Evolutionary conservation across 2,888 invertebrate species (phyloP).

Genomic region (Aspidiotus rigidus): DNA sequence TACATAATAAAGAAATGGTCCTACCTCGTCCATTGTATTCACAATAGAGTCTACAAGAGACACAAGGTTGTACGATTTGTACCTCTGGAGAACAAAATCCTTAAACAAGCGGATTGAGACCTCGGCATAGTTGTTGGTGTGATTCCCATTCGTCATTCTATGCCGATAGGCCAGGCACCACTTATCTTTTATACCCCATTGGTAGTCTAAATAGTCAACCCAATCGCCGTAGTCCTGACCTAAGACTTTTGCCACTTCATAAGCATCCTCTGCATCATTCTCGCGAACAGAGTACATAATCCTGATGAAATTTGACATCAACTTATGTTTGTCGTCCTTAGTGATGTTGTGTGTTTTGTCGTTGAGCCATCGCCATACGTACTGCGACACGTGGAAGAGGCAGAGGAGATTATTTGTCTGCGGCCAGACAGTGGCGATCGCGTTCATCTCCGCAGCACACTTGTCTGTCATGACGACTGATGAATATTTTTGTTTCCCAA

Average conservation of each 20-base stretch:
- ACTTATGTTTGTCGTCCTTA: not conserved
- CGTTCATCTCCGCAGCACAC: constrained; percentile 4
- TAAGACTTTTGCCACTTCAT: not conserved
- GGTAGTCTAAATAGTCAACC: constrained; percentile 1
- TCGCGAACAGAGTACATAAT: not conserved
- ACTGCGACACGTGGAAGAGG: not conserved
- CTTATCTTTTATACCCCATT: not conserved
- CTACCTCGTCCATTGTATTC: not conserved
- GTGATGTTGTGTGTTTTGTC: not conserved
- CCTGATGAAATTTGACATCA: not conserved
- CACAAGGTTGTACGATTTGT: not conserved
- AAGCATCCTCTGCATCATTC: constrained; percentile 3
- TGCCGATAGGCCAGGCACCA: constrained; percentile 8
- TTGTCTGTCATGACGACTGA: not conserved
- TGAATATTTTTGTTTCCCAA: constrained; percentile 2
- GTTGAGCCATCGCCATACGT: not conserved
- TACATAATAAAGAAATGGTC: no score
- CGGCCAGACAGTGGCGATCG: not conserved
- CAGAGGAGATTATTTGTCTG: not conserved
- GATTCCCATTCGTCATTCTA: not conserved
- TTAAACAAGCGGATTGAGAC: not conserved
- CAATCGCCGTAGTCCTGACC: not conserved
- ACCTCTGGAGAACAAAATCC: not conserved
- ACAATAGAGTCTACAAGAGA: not conserved
- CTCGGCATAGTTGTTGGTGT: constrained; percentile 1